Evolutionary conservation across 2,113 vertebrate genomes (phyloP).

Genomic region (Sterrhoptilus dennistouni): DNA sequence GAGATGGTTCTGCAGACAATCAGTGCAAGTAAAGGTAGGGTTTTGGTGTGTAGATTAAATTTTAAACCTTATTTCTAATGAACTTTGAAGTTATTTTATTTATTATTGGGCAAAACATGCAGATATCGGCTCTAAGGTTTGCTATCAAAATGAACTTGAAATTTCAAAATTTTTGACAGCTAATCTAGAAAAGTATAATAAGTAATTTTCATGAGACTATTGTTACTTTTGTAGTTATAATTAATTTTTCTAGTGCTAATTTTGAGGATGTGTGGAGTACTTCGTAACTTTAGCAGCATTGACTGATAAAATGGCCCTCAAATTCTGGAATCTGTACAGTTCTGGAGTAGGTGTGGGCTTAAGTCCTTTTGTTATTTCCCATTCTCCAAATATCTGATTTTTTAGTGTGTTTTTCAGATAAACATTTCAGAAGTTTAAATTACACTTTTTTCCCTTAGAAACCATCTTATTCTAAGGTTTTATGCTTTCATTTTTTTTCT

Average conservation of each 20-base stretch:
- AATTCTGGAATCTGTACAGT: neutral
- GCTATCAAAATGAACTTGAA: neutral
- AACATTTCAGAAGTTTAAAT: neutral
- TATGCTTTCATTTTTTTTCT: neutral
- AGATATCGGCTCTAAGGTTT: neutral
- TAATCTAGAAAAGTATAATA: neutral
- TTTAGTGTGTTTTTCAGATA: neutral
- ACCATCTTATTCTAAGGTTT: neutral
- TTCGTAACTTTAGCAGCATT: neutral
- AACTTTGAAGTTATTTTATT: neutral
- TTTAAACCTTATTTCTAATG: neutral
- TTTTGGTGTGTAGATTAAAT: neutral
- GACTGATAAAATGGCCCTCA: neutral
- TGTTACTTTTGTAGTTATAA: neutral
- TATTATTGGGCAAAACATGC: neutral
- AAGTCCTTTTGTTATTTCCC: neutral
- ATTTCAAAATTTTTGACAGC: neutral
- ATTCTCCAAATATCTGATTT: neutral
- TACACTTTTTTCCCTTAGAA: neutral
- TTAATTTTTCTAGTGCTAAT: neutral
- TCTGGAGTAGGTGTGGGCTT: neutral
- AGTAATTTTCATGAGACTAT: neutral
- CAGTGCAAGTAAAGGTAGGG: conserved; percentile 93
- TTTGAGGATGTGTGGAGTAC: neutral
- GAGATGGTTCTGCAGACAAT: conserved; percentile 97